A percentile compares a stretch with the other conserved stretches of the same genome.
Evolutionary conservation across 2,888 invertebrate species (phyloP).

Genomic region (Cheilosia vulpina): DNA sequence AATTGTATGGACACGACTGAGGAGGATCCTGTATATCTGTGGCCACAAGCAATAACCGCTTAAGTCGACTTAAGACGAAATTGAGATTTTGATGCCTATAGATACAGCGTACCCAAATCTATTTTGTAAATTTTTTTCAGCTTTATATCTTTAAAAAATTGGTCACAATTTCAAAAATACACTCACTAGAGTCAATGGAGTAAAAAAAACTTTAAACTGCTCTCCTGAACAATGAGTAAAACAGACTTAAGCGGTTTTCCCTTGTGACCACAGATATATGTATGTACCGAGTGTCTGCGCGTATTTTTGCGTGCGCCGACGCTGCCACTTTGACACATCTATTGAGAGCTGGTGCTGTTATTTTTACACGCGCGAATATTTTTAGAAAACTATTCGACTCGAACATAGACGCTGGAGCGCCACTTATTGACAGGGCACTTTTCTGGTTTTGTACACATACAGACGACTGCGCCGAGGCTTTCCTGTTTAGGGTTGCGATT

Average conservation of each 20-base stretch:
- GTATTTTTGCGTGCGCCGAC: constrained; percentile 12
- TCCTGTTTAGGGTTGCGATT: constrained; percentile 39
- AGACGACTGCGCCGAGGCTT: neutral
- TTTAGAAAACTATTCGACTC: constrained; percentile 21
- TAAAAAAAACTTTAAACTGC: too few species aligned
- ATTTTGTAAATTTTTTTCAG: too few species aligned
- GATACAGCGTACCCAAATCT: too few species aligned
- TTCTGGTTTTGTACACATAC: neutral
- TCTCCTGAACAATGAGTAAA: too few species aligned
- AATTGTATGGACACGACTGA: constrained; percentile 45
- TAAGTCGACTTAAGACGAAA: too few species aligned
- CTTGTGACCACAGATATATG: too few species aligned
- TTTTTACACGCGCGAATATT: constrained; percentile 37
- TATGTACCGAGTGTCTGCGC: neutral
- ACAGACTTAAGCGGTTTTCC: too few species aligned
- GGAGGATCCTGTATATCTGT: constrained; percentile 39
- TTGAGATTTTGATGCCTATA: too few species aligned
- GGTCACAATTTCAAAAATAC: too few species aligned
- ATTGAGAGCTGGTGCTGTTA: constrained; percentile 29
- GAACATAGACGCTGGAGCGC: constrained; percentile 52
- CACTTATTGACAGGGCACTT: constrained; percentile 17
- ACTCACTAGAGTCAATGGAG: too few species aligned
- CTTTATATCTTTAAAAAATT: too few species aligned
- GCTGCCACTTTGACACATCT: constrained; percentile 38
- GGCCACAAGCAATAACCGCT: too few species aligned